phyloP scores from a whole-genome alignment of 2,888 invertebrate genomes.

The Tenodera sinensis region DNA sequence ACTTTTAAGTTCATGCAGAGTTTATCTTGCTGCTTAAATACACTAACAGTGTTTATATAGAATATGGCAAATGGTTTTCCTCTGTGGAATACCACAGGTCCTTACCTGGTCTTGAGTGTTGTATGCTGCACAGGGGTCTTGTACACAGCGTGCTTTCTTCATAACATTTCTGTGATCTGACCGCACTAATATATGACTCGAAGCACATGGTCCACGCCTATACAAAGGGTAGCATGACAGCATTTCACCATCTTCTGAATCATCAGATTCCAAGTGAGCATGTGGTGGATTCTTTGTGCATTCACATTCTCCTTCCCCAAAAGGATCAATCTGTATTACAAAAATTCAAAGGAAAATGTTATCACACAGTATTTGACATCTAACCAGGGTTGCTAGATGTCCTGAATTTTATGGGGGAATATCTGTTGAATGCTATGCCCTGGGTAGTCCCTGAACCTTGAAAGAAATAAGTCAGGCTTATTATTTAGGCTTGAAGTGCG shows the following conservation, averaged over 20 bases:
- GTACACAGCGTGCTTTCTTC: not conserved
- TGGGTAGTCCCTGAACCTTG: too few relatives aligned
- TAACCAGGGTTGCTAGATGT: too few relatives aligned
- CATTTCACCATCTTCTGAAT: not conserved
- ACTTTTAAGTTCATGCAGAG: too few relatives aligned
- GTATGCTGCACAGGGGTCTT: not conserved
- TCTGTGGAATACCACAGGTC: not conserved
- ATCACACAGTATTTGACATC: too few relatives aligned
- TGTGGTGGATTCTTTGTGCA: not conserved
- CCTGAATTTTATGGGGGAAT: too few relatives aligned
- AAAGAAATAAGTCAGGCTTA: too few relatives aligned
- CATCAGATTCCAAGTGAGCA: not conserved
- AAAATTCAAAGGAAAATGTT: not conserved
- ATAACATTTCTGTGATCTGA: not conserved
- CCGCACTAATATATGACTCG: not conserved
- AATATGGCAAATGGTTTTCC: not conserved
- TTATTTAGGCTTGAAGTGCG: too few relatives aligned
- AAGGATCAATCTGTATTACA: not conserved
- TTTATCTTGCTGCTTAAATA: too few relatives aligned
- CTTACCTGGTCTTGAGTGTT: not conserved
- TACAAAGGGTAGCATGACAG: not conserved
- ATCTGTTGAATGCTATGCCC: too few relatives aligned
- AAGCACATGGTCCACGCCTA: not conserved
- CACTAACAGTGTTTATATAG: not conserved
- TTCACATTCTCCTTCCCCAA: not conserved